Base-by-base conservation (phyloP, 2,888 invertebrate species). In the Podotricha telesiphe region DNA sequence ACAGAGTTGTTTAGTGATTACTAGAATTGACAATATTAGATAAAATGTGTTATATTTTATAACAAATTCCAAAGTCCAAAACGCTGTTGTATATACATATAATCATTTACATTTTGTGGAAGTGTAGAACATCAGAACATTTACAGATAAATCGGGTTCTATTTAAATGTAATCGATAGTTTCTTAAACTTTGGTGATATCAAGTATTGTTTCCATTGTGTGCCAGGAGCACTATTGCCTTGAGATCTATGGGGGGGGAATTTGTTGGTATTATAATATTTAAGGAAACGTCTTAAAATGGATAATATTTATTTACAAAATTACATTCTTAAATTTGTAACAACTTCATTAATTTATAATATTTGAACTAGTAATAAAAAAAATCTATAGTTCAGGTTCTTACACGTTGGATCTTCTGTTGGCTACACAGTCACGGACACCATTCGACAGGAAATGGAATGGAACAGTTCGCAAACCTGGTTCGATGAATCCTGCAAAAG, bases 181-280 rank as follows among this genome's bases (percentile, higher is more conserved):
- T 73, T 59, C 22, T 71, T 67, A 50, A 72, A 75, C 74, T 76
- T 71, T 71, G 69, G 67, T 66, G 70, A 68, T 71, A 59, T 71
- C 70, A 59, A 45, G 70, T 73, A 75, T 77, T 73, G 74, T 73
- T 73, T 74, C 74, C 72, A 72, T 74, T 75, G 71, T 72, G 40
- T 70, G 67, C 62, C 70, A 65, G 65, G 72, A 74, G 67, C 66
- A 65, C 65, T 63, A 64, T 40, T 59, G 70, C 71, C 71, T 71
- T 73, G 65, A 73, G 70, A 69, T 74, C 72, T 72, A 72, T 73
- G 73, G n/a, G 72, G 69, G 50, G 48, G 58, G 67, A 68, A 74
- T 74, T 71, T 71, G 70, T 73, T 71, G 69, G 70, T 73, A 67
- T 65, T 17, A 20, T 11, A 20, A 10, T 48, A 37, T 17, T 17